Evolutionary conservation across 2,797 vertebrate species (phyloP), one percentile per base, ranked within the genome.

Genomic region (Anguilla pacifica): DNA sequence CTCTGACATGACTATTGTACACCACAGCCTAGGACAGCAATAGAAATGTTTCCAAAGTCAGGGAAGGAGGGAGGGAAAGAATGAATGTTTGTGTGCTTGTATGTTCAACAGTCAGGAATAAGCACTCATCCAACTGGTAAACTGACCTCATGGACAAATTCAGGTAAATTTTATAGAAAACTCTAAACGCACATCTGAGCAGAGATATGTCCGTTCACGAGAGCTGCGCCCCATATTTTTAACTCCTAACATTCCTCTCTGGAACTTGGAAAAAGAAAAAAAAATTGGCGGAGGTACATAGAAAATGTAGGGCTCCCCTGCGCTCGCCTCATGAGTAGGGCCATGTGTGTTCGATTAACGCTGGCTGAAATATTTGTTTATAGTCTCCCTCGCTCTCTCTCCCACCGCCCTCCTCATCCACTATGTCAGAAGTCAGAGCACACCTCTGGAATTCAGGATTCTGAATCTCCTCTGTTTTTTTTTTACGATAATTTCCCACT

Each of bases 281-380:
- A 57, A 51, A 70, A 67, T 83, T 67, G 57, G 46, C 57, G 19
- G 79, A 53, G 86, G 9, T 22, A 31, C 74, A 61, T 46, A 84
- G 43, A 39, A 84, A 87, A 83, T 84, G 28, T 70, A 61, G 61
- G 49, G 15, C 86, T 84, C 86, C 79, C 61, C 43, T 55, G 17
- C 28, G 15, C 51, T 19, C 17, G 25, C 82, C 82, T 57, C 53
- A 53, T n/a, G 82, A 84, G 64, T 46, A 25, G 2, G 59, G 25
- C 86, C 86, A 87, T 87, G 82, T 87, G 79, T 67, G 28, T 59
- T 72, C 46, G 10, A 87, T 83, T 84, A 84, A 31, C 49, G 22
- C 61, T 55, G 64, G 61, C 81, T 79, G 53, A 39, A 19, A 77
- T 61, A 84, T 87, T 82, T 87, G 81, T 87, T 83, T 84, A 83